Base-by-base conservation (phyloP, 2,888 invertebrate species). In the Oasisia sp. region DNA sequence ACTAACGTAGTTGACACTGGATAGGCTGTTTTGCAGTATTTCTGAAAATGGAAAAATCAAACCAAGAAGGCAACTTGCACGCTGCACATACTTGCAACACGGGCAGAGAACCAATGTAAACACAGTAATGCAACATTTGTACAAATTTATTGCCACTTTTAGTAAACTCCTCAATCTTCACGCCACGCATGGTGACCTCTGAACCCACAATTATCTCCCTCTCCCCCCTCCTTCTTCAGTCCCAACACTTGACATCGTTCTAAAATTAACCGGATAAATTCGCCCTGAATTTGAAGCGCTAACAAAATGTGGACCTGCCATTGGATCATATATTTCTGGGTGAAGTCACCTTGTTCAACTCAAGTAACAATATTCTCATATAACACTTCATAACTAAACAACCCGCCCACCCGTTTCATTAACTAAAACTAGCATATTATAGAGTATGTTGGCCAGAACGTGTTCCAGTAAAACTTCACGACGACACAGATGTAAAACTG, bases 301-400 rank as follows among this genome's bases (percentile, higher is more conserved):
- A 74, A 74, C 74, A 74, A 74, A 74, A 74, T n/a, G 74, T 74
- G 74, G 74, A 74, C 74, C 74, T 74, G 74, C 74, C 74, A 74
- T 74, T 74, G 27, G 74, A 27, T 74, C 74, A 3, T n/a, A 19
- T 74, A 19, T 27, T 74, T 27, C 27, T 74, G 74, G 27, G 27
- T 74, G 74, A 74, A 74, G 74, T 74, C 74, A 74, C 74, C 74
- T 74, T 74, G n/a, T n/a, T 74, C 19, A 74, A 74, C 74, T 19
- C 27, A 74, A 74, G 27, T 74, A 74, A 74, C 74, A 27, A 74
- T 74, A 74, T 19, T 74, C 74, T 74, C 27, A 74, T 27, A 19
- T 74, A 74, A 74, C 74, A 74, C 27, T 4, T 74, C 74, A n/a
- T 74, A 74, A 27, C 74, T 74, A 74, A 74, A 74, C 74, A 74